Evolutionary conservation across 2,888 invertebrate genomes (phyloP), one percentile per base, ranked within the genome.

Genomic region (Lochmaea crataegi): DNA sequence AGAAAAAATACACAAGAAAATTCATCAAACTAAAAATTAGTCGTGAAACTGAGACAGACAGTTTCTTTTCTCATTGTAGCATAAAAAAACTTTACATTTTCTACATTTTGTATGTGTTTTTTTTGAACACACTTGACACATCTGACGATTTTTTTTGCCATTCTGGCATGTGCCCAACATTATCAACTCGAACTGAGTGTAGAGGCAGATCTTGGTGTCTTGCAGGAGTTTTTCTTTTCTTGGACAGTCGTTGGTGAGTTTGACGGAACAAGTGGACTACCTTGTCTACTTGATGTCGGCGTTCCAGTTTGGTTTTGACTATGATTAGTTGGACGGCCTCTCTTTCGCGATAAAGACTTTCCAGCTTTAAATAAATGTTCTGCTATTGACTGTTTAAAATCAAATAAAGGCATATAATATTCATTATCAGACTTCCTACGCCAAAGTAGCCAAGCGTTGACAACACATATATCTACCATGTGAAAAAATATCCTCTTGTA

Each of bases 401-500:
- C 68, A 48, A 68, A 61, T 53, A 68, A n/a, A 16, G 57, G 48
- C 32, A 63, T 51, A 68, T 60, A 68, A 45, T 68, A 26, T 45
- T 48, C 32, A 48, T 22, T 53, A 45, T 68, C 48, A 60, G 18
- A n/a, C 51, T 65, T 65, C 26, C 65, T 45, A 56, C 66, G 53
- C 66, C 68, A 61, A 10, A 68, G 38, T 45, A 68, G 18, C 61
- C 61, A 60, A n/a, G 58, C 68, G 32, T 58, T 45, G 12, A 60
- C 58, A 45, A 58, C 48, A 60, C 67, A 42, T 45, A 67, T 58
- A 22, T 57, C 67, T 16, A 67, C 12, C 45, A 76, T 42, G 57
- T 77, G 77, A 53, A 76, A 77, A 73, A 79, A 80, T 18, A 79
- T 56, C 45, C 75, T 53, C 12, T 42, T 42, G 63, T 77, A 80